Evolutionary conservation across 2,113 vertebrate genomes (phyloP), one percentile per base, ranked within the genome.

Genomic region (Malurus alboscapulatus): DNA sequence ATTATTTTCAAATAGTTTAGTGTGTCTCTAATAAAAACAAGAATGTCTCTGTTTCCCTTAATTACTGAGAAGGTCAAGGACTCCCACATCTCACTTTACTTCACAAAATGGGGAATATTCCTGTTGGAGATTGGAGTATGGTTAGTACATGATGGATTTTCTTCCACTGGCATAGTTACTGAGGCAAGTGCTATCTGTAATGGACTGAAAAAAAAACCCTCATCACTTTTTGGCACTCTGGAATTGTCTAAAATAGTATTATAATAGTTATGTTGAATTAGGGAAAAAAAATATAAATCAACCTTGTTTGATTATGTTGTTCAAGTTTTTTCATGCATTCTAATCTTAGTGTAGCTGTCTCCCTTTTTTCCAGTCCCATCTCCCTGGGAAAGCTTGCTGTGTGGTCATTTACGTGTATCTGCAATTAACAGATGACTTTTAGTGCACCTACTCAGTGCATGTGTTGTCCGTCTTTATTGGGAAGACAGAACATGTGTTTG

Each of bases 1-100:
- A 96, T 96, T 96, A 96, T 96, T 96, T 96, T 95, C 88, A 90
- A 92, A 96, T 96, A 95, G 69, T 96, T 96, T 96, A 93, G 85
- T 92, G 85, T 91, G 29, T 92, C 85, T 94, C 95, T 96, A 95
- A 96, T 96, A 95, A 96, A 94, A 96, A 96, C 91, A 95, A 92
- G 85, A 96, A 95, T 95, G 93, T 95, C 95, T 95, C 92, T 90
- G 89, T 95, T 97, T 96, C 82, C 79, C 78, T 96, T 96, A 96
- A 96, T 96, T 96, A 95, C 87, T 93, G 58, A 62, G 79, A 96
- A 96, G 96, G 96, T 97, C 96, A 97, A 96, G 95, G 83, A 76
- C 95, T 97, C 96, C 90, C 90, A 88, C 90, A 81, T 81, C 92
- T 95, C 84, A 63, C 85, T 94, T 88, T 50, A 93, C 48, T 86